Evolutionary conservation across 2,797 vertebrate species (phyloP).

Genomic region (Phataginus tetradactyla): DNA sequence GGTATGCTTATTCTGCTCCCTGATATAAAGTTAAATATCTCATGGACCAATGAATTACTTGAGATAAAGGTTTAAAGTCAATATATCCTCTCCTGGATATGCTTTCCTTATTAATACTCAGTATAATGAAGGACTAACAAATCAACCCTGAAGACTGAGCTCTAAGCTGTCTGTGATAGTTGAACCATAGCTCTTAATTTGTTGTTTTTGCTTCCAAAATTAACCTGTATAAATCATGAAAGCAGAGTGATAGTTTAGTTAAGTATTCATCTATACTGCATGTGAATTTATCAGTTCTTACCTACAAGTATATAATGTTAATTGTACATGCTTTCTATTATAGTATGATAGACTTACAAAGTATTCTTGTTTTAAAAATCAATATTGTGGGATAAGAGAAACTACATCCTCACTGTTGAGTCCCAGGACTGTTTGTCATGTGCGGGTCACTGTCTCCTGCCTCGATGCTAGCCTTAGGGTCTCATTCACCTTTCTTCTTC

Average conservation of each 20-base stretch:
- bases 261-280: not conserved
- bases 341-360: not conserved
- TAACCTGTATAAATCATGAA: constrained; percentile 4
- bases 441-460: not conserved
- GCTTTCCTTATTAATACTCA: not conserved
- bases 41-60: not conserved
- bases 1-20: not conserved
- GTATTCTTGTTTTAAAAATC: constrained; percentile 11
- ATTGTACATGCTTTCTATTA: not conserved
- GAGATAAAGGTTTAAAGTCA: not conserved
- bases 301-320: not conserved
- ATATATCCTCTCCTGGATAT: not conserved
- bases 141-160: not conserved
- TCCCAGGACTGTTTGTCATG: not conserved
- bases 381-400: not conserved
- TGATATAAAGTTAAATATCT: not conserved
- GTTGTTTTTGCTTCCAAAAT: not conserved
- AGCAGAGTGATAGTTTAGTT: not conserved
- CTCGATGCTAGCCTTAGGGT: not conserved
- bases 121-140: not conserved
- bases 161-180: not conserved
- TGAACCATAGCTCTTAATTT: not conserved
- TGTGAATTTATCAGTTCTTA: not conserved
- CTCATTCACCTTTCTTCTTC: not conserved
- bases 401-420: not conserved